These are phyloP conservation scores for Drosophila meridionalis DNA, from an alignment of 2,888 invertebrate genomes.

Conservation along the genomic window DNA sequence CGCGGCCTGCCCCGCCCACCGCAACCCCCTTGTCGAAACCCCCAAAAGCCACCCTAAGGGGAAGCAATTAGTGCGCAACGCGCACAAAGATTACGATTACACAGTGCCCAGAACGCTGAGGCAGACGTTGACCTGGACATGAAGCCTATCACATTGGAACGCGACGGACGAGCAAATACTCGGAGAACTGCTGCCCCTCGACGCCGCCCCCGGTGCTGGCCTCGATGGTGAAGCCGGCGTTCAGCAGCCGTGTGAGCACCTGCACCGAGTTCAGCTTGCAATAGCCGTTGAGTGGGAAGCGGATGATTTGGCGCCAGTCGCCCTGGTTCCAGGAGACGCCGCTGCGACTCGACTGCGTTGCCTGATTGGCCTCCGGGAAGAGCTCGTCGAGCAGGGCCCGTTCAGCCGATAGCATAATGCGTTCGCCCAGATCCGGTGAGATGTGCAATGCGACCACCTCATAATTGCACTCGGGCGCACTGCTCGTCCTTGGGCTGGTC, in stretches of 20 bases:
- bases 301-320: constrained; percentile 92
- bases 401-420: constrained; percentile 92
- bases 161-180: constrained; percentile 91
- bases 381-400: constrained; percentile 91
- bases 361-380: constrained; percentile 91
- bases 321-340: constrained; percentile 93
- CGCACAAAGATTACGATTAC: constrained; percentile 70
- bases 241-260: constrained; percentile 92
- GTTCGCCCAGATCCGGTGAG: constrained; percentile 90
- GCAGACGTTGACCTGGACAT: constrained; percentile 37
- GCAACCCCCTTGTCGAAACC: neutral
- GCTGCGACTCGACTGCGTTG: constrained; percentile 90
- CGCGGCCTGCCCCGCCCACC: constrained; percentile 5
- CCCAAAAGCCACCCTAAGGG: constrained; percentile 21
- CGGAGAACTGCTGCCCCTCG: constrained; percentile 95
- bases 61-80: constrained; percentile 64
- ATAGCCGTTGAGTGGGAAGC: constrained; percentile 94
- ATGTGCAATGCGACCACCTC: constrained; percentile 94
- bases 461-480: constrained; percentile 86
- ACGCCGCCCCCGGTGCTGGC: constrained; percentile 95
- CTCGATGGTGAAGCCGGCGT: constrained; percentile 91
- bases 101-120: constrained; percentile 45
- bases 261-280: constrained; percentile 95
- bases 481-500: constrained; percentile 76
- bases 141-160: constrained; percentile 85